These are phyloP conservation scores for Margarornis squamiger DNA, from an alignment of 2,797 vertebrate species.

Conservation along the genomic window DNA sequence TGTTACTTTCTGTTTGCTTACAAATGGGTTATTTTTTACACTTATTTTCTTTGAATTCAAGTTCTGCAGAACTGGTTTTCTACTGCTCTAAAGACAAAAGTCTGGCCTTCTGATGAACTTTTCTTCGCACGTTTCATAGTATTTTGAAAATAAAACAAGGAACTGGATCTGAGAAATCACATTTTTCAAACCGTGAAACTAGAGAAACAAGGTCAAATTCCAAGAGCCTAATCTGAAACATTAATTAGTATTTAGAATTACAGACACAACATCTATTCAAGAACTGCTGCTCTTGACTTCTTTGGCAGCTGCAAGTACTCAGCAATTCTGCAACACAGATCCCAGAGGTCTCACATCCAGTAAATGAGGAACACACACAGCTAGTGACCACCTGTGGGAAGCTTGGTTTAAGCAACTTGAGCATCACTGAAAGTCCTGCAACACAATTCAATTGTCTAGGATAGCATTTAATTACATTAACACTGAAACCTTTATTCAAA, in stretches of 20 bases:
- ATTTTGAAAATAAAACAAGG: not conserved
- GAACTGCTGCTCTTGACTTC: not conserved
- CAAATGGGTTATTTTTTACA: not conserved
- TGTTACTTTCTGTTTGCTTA: not conserved
- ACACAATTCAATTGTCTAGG: not conserved
- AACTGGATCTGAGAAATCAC: not conserved
- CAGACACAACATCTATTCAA: not conserved
- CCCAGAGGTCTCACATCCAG: not conserved
- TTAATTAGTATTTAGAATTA: not conserved
- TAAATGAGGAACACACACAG: constrained; percentile 47
- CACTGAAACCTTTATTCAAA: not conserved
- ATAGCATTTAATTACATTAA: not conserved
- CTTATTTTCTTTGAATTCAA: not conserved
- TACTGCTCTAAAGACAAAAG: not conserved
- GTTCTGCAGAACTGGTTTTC: not conserved
- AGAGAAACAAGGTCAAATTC: not conserved
- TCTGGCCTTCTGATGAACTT: not conserved
- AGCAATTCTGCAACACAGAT: constrained; percentile 8
- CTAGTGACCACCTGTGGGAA: constrained; percentile 40
- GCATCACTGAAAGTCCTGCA: not conserved
- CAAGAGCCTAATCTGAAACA: not conserved
- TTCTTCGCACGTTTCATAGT: not conserved
- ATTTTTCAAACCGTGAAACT: not conserved
- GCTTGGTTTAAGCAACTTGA: not conserved
- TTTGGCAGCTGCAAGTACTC: constrained; percentile 32